phyloP scores from a whole-genome alignment of 2,113 vertebrate species.

The Neolamprologus devosi region DNA sequence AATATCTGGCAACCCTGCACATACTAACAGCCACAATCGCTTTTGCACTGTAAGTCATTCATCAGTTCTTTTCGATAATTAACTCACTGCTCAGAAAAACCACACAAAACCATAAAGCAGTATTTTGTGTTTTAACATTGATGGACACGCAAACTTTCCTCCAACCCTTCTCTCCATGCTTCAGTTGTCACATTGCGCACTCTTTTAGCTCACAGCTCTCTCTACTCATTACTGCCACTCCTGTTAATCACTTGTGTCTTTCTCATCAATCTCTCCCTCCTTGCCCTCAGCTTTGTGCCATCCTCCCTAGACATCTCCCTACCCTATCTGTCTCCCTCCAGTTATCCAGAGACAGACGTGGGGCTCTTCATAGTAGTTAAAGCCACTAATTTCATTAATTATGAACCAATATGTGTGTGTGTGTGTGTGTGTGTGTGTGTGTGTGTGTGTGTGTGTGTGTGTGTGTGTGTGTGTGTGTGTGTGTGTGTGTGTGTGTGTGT shows the following conservation, averaged over 20 bases:
- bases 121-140: background rate
- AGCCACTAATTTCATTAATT: slow-evolving; percentile 96
- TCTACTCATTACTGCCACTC: slow-evolving; percentile 27
- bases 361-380: slow-evolving; percentile 85
- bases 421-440: slow-evolving; percentile 71
- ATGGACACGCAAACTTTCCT: background rate
- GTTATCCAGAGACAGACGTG: slow-evolving; percentile 53
- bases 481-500: too few relatives aligned
- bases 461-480: slow-evolving; percentile 76
- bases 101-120: background rate
- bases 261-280: slow-evolving; percentile 38
- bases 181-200: background rate
- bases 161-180: background rate
- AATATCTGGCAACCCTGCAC: slow-evolving; percentile 38
- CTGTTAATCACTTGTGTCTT: slow-evolving; percentile 45
- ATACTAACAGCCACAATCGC: background rate
- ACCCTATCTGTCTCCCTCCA: slow-evolving; percentile 26
- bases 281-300: background rate
- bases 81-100: background rate
- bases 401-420: slow-evolving; percentile 84
- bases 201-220: background rate
- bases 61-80: slow-evolving; percentile 17
- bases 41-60: background rate
- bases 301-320: background rate
- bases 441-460: slow-evolving; percentile 59